Percentiles rank a stretch among this genome's conserved stretches.
phyloP scores from a whole-genome alignment of 2,888 invertebrate genomes.

The Aromia moschata region DNA sequence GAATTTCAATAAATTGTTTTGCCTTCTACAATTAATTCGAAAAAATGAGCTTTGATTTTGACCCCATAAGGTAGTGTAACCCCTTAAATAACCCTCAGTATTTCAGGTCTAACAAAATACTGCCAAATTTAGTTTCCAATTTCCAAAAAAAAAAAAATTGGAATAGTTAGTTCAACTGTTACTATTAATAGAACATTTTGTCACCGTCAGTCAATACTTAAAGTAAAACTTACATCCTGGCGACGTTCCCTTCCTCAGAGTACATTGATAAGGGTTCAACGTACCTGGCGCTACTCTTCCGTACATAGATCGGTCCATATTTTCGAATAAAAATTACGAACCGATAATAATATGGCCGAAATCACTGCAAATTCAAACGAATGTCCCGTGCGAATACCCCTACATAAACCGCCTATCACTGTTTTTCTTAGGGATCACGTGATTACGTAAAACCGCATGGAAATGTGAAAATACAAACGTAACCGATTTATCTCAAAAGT shows the following conservation, averaged over 20 bases:
- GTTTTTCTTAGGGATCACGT: conserved; percentile 31
- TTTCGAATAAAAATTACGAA: conserved; percentile 21
- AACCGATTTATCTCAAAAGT: conserved; percentile 47
- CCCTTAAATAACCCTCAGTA: too few relatives aligned
- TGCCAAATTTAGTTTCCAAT: too few relatives aligned
- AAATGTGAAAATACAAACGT: conserved; percentile 35
- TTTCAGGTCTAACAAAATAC: too few relatives aligned
- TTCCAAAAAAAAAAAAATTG: too few relatives aligned
- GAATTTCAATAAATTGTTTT: too few relatives aligned
- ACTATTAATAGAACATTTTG: too few relatives aligned
- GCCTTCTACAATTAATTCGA: too few relatives aligned
- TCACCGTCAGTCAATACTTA: too few relatives aligned
- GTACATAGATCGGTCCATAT: conserved; percentile 91
- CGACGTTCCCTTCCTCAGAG: conserved; percentile 82
- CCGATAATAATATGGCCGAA: conserved; percentile 4
- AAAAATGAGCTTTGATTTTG: too few relatives aligned
- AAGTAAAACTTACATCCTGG: conserved; percentile 90
- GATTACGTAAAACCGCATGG: conserved; percentile 21
- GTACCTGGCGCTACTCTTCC: conserved; percentile 86
- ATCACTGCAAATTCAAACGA: conserved; percentile 45
- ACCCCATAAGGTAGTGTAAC: too few relatives aligned
- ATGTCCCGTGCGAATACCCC: conserved; percentile 29
- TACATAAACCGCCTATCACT: conserved; percentile 23
- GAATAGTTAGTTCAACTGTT: too few relatives aligned
- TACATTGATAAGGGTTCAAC: conserved; percentile 86